Evolutionary conservation across 1,140 invertebrate genomes (phyloP).

Genomic region (Megalopta genalis): DNA sequence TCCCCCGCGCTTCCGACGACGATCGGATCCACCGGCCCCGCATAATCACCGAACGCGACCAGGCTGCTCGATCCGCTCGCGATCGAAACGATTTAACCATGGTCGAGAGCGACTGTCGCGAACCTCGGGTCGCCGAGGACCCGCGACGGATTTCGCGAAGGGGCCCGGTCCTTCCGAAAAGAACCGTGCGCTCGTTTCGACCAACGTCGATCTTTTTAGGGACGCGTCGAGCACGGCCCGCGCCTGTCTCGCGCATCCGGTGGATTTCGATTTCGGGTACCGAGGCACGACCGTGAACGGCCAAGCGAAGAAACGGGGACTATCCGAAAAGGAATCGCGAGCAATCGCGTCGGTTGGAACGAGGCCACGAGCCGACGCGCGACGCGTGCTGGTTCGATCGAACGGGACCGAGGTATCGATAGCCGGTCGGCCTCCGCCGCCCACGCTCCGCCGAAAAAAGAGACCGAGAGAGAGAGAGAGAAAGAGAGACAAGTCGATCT

Average conservation of each 20-base stretch:
- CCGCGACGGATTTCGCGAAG: too few relatives aligned
- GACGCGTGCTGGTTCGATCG: neutral
- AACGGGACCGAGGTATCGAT: constrained; percentile 17
- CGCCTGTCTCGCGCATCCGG: too few relatives aligned
- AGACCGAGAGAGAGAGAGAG: neutral
- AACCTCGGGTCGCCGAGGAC: too few relatives aligned
- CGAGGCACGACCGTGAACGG: neutral
- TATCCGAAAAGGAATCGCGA: neutral
- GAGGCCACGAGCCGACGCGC: neutral
- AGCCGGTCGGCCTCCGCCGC: constrained; percentile 1
- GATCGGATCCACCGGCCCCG: neutral
- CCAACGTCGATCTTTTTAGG: too few relatives aligned
- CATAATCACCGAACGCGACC: neutral
- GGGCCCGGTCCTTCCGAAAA: too few relatives aligned
- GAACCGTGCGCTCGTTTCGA: too few relatives aligned
- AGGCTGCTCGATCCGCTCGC: neutral
- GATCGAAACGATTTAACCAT: neutral
- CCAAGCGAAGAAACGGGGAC: neutral
- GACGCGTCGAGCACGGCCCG: too few relatives aligned
- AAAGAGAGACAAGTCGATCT: constrained; percentile 3
- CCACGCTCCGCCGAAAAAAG: neutral
- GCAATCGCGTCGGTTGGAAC: neutral
- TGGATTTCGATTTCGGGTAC: neutral
- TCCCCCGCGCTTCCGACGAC: neutral
- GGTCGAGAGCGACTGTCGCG: too few relatives aligned